Evolutionary conservation across 2,797 vertebrate genomes (phyloP).

Genomic region (Chanos chanos): DNA sequence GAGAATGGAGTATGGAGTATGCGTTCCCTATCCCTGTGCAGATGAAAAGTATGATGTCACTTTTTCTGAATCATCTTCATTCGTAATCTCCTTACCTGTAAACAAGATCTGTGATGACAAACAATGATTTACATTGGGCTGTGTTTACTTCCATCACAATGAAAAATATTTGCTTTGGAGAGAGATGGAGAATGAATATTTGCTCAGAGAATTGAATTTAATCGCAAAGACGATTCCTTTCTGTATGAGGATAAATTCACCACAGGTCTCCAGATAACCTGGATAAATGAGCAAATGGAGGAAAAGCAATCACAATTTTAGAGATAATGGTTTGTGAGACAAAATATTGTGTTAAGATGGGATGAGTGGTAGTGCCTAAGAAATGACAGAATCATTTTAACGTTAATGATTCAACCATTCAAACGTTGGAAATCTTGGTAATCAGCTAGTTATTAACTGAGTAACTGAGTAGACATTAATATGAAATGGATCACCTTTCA

Average conservation of each 20-base stretch:
- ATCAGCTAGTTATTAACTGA: too few species aligned
- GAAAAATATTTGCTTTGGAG: conserved; percentile 30
- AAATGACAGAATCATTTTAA: too few species aligned
- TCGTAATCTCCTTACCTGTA: conserved; percentile 17
- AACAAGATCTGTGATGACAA: conserved; percentile 25
- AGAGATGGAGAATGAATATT: conserved; percentile 54
- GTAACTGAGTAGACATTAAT: too few species aligned
- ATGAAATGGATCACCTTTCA: too few species aligned
- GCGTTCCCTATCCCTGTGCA: background rate
- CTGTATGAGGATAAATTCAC: conserved; percentile 58
- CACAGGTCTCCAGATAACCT: background rate
- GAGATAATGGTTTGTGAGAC: background rate
- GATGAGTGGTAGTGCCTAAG: too few species aligned
- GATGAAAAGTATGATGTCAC: background rate
- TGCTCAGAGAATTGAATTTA: conserved; percentile 65
- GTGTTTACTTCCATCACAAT: conserved; percentile 30
- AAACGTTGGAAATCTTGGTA: too few species aligned
- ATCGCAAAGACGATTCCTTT: conserved; percentile 67
- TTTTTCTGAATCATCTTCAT: conserved; percentile 13
- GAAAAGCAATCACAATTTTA: background rate
- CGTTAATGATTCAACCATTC: too few species aligned
- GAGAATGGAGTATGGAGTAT: background rate
- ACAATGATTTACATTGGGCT: conserved; percentile 30
- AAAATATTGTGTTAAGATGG: too few species aligned
- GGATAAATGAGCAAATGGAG: background rate